These are phyloP conservation scores for Apteryx mantelli DNA, from an alignment of 2,113 vertebrate species.

Conservation along the genomic window DNA sequence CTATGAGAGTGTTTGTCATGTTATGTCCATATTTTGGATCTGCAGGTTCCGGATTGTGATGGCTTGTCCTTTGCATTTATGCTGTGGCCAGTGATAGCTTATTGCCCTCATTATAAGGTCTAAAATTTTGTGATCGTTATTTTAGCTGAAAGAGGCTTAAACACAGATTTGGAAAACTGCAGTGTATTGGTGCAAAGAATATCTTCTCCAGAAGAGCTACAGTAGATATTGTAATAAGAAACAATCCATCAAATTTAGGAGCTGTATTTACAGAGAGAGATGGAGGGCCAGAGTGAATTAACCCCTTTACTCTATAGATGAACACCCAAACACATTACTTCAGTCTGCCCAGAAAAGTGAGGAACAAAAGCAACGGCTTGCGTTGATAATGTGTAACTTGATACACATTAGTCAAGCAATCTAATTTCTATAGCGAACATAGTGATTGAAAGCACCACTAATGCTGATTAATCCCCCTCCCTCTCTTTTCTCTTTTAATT, in stretches of 20 bases:
- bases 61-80: neutral
- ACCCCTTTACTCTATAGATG: neutral
- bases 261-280: neutral
- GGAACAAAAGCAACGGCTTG: fast-evolving
- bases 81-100: neutral
- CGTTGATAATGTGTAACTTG: neutral
- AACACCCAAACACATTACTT: neutral
- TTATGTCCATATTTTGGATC: neutral
- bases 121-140: neutral
- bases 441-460: slow-evolving; percentile 6
- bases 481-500: neutral
- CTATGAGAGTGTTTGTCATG: neutral
- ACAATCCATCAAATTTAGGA: slow-evolving; percentile 32
- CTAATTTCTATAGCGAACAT: neutral
- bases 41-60: neutral
- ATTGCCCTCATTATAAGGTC: neutral
- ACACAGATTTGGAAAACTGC: neutral
- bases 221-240: neutral
- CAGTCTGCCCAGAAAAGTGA: neutral
- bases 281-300: neutral
- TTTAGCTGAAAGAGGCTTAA: slow-evolving; percentile 10
- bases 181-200: neutral
- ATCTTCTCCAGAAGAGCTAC: neutral
- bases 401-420: neutral
- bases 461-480: slow-evolving; percentile 35